Evolutionary conservation across 2,888 invertebrate genomes (phyloP), one percentile per base, ranked within the genome.

Genomic region (Stramonita haemastoma): DNA sequence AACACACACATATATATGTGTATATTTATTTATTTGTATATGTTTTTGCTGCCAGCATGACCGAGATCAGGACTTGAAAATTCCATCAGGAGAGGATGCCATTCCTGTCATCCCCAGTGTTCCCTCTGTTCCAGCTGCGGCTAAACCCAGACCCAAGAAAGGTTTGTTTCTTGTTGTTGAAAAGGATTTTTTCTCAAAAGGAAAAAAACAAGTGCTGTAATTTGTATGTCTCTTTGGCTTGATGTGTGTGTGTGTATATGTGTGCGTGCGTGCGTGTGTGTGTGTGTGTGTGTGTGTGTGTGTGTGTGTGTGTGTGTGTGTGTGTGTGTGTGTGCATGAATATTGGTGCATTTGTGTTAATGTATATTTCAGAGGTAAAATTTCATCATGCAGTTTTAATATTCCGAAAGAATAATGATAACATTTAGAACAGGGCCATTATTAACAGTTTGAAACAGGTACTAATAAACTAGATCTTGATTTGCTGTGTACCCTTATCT

Each of bases 71-170:
- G 88, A 88, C 60, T 32, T 88, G 36, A 88, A 84, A 56, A 88
- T 88, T 29, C 88, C 88, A 0, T 84, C 88, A 26, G 88, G 83
- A 29, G 88, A 84, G n/a, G 84, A 29, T 26, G 6, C 79, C 11
- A 57, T 73, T 36, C 90, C 90, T 4, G 73, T 34, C 22, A 83
- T 91, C 15, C 91, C 90, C 26, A 90, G 87, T 73, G 86, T 89
- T 11, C 89, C 89, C 66, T 81, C 87, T 77, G 84, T 86, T 36
- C 86, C 88, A 32, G 46, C 87, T 36, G 86, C 87, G 60, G 32
- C 84, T 15, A 91, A 90, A 81, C 87, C 90, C 90, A 88, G 90
- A 77, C 83, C 91, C 36, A 91, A 90, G 79, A 91, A 91, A 89
- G 90, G 91, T 91, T 57, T 36, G 17, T 26, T 77, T 46, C 4